phyloP scores from a whole-genome alignment of 2,797 vertebrate genomes.

The Pangasius macronema region DNA sequence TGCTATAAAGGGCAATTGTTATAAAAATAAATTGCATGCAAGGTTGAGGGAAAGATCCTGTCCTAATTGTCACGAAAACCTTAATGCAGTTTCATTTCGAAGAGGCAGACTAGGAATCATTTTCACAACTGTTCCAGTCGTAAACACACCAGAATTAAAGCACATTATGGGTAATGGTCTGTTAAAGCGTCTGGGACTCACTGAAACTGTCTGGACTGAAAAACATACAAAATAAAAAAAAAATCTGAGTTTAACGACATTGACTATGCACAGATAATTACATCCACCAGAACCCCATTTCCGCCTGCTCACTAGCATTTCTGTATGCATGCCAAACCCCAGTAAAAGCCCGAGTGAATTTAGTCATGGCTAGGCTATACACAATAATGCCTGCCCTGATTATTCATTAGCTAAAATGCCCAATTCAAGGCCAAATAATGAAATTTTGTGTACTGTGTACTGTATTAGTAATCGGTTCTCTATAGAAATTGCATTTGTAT shows the following conservation, averaged over 20 bases:
- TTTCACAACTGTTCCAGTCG: constrained; percentile 62
- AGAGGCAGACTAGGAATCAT: constrained; percentile 54
- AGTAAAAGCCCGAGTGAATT: constrained; percentile 62
- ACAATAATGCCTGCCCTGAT: constrained; percentile 65
- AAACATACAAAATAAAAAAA: constrained; percentile 53
- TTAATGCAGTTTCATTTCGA: constrained; percentile 49
- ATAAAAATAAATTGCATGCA: constrained; percentile 26
- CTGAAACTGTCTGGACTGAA: constrained; percentile 57
- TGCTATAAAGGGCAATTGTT: constrained; percentile 33
- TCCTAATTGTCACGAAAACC: constrained; percentile 48
- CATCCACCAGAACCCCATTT: constrained; percentile 66
- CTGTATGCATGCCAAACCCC: constrained; percentile 64
- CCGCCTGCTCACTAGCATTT: constrained; percentile 72
- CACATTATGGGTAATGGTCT: constrained; percentile 62
- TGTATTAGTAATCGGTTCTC: constrained; percentile 34
- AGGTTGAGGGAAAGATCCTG: constrained; percentile 29
- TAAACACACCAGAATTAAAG: constrained; percentile 60
- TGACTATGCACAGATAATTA: constrained; percentile 70
- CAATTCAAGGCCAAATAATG: constrained; percentile 59
- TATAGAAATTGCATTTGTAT: constrained; percentile 52
- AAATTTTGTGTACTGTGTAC: constrained; percentile 39
- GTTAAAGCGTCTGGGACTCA: constrained; percentile 65
- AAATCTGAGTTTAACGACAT: constrained; percentile 59
- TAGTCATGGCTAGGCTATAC: constrained; percentile 62
- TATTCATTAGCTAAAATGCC: constrained; percentile 58